Evolutionary conservation across 2,797 vertebrate species (phyloP).

Genomic region (Lacerta bilineata): DNA sequence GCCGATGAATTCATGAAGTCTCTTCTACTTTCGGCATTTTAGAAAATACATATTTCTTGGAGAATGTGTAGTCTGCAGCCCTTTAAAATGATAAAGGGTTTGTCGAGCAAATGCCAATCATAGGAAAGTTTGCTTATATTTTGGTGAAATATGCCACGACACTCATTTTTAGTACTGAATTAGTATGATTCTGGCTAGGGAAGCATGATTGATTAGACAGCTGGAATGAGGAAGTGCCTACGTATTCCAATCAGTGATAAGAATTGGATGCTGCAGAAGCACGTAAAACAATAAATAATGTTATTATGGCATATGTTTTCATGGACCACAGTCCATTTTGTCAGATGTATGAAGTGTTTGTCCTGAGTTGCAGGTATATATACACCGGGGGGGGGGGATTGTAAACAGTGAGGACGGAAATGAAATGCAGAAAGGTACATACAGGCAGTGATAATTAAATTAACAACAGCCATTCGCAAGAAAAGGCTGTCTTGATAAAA

Average conservation of each 20-base stretch:
- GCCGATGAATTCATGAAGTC: constrained; percentile 73
- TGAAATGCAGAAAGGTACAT: too few relatives aligned
- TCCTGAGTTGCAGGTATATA: too few relatives aligned
- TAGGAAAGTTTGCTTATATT: constrained; percentile 33
- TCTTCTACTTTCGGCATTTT: constrained; percentile 72
- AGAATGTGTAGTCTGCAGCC: constrained; percentile 48
- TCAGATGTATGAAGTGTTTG: too few relatives aligned
- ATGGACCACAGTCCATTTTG: too few relatives aligned
- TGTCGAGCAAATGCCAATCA: constrained; percentile 43
- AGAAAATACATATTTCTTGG: constrained; percentile 52
- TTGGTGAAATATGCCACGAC: constrained; percentile 22
- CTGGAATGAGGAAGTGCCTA: constrained; percentile 36
- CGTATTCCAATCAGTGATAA: constrained; percentile 21
- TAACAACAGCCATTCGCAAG: too few relatives aligned
- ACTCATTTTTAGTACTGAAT: constrained; percentile 42
- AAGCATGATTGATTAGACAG: neutral
- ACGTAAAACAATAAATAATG: neutral
- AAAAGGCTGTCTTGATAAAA: too few relatives aligned
- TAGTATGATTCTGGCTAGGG: constrained; percentile 7
- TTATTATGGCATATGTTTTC: too few relatives aligned
- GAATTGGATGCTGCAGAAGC: neutral
- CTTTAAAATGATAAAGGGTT: neutral
- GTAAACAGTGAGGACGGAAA: too few relatives aligned
- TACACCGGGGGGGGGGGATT: too few relatives aligned
- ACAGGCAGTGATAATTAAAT: too few relatives aligned